Conservation (phyloP, 2,888 invertebrate species). For the Plebejus argus region DNA sequence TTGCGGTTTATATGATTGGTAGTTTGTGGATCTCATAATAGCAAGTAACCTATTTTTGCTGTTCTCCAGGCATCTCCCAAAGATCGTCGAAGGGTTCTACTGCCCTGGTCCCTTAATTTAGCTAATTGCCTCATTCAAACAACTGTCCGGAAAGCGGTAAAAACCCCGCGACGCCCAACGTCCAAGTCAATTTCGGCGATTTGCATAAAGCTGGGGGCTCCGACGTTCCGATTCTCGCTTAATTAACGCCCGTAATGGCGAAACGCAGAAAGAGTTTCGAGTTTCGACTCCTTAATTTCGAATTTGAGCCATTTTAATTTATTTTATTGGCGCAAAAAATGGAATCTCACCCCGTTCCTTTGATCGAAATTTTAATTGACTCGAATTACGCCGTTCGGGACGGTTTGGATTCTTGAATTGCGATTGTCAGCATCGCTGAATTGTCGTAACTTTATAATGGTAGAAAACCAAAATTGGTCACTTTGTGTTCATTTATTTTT, state of each 20-base stretch:
- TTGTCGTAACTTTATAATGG: not conserved
- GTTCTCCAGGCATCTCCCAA: not conserved
- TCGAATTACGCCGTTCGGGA: conserved; percentile 34
- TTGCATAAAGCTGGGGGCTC: conserved; percentile 75
- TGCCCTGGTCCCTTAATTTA: conserved; percentile 44
- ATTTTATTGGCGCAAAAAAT: conserved; percentile 34
- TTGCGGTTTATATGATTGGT: too few relatives aligned
- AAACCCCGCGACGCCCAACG: conserved; percentile 53
- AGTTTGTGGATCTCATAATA: too few relatives aligned
- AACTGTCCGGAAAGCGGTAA: conserved; percentile 60
- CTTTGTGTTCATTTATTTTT: too few relatives aligned
- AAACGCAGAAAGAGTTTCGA: conserved; percentile 67
- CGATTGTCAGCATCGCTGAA: not conserved
- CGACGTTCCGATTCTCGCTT: conserved; percentile 79
- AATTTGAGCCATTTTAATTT: conserved; percentile 56
- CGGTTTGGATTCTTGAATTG: not conserved
- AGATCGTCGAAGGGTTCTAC: not conserved
- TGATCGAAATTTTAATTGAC: conserved; percentile 24
- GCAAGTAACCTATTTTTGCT: not conserved
- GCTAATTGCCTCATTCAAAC: conserved; percentile 72
- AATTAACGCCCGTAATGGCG: conserved; percentile 70
- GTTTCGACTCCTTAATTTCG: conserved; percentile 65
- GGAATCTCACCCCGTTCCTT: conserved; percentile 10
- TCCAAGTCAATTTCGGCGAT: conserved; percentile 72
- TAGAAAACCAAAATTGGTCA: not conserved